Evolutionary conservation across 2,888 invertebrate genomes (phyloP).

Genomic region (Acleris sparsana): DNA sequence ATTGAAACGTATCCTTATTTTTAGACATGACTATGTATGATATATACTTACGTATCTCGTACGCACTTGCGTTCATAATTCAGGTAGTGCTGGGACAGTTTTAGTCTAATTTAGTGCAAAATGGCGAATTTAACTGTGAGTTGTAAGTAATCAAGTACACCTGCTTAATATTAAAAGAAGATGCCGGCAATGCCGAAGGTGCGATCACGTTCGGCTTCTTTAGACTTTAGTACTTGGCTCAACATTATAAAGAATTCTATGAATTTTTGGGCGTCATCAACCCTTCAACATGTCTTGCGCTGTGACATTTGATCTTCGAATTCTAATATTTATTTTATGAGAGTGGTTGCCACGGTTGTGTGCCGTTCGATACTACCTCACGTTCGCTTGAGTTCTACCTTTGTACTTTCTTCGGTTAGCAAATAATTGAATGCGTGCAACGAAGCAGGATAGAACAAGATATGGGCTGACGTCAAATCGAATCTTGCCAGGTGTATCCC

Average conservation of each 20-base stretch:
- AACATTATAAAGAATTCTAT: no score
- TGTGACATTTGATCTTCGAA: slow-evolving; percentile 20
- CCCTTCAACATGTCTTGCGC: slow-evolving; percentile 1
- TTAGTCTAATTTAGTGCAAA: no score
- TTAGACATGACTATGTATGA: no score
- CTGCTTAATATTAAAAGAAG: background rate
- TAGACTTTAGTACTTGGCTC: no score
- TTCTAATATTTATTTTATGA: slow-evolving; percentile 25
- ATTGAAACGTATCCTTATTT: no score
- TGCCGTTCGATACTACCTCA: slow-evolving; percentile 3
- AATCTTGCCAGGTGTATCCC: background rate
- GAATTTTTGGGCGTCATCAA: background rate
- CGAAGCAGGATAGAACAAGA: background rate
- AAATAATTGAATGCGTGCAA: no score
- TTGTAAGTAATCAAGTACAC: slow-evolving; percentile 1
- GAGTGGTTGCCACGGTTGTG: slow-evolving; percentile 10
- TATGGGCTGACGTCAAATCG: background rate
- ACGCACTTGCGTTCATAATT: no score
- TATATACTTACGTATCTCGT: no score
- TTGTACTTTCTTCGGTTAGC: background rate
- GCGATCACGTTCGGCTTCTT: background rate
- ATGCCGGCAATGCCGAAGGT: background rate
- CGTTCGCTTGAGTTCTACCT: background rate
- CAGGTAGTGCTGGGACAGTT: no score
- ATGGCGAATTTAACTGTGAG: slow-evolving; percentile 1